Evolutionary conservation across 2,888 invertebrate species (phyloP).

Genomic region (Cerastis rubricosa): DNA sequence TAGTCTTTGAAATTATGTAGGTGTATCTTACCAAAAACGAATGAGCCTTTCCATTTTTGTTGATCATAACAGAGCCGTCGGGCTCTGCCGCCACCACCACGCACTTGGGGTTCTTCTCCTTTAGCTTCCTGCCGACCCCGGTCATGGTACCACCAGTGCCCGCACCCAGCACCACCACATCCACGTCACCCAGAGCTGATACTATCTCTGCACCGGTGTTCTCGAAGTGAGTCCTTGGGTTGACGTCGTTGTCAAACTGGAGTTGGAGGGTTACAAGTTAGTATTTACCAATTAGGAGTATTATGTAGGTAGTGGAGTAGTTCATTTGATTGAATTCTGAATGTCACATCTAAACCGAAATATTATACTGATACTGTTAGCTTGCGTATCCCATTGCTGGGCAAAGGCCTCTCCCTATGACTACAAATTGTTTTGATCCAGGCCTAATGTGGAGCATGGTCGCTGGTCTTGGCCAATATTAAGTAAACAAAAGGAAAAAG

Average conservation of each 20-base stretch:
- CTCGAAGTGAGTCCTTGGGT: constrained; percentile 98
- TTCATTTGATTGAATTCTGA: not conserved
- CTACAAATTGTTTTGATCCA: too few relatives aligned
- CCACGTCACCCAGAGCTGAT: constrained; percentile 92
- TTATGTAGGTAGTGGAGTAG: not conserved
- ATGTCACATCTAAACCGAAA: not conserved
- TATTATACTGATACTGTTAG: not conserved
- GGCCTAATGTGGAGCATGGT: too few relatives aligned
- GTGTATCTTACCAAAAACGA: constrained; percentile 67
- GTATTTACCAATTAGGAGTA: not conserved
- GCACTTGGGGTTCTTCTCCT: constrained; percentile 94
- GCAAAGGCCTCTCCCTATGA: too few relatives aligned
- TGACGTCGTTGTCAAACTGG: constrained; percentile 96
- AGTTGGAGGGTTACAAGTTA: constrained; percentile 10
- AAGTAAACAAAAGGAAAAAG: not conserved
- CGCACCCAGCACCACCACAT: constrained; percentile 95
- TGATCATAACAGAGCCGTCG: constrained; percentile 92
- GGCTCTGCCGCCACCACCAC: constrained; percentile 96
- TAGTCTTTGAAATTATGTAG: not conserved
- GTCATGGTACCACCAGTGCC: constrained; percentile 98
- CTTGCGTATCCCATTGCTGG: too few relatives aligned
- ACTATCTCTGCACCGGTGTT: constrained; percentile 97
- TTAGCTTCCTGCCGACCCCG: constrained; percentile 96
- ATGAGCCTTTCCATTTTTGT: constrained; percentile 64
- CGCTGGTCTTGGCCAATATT: too few relatives aligned